A percentile compares a stretch with the other conserved stretches of the same genome.
Evolutionary conservation across 2,113 vertebrate genomes (phyloP).

Genomic region (western clawed frog (Xenopus tropicalis)): UCB_Xtro_10.0 CM004449.2:52482501-52483000

Average conservation of each 20-base stretch:
- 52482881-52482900: neutral
- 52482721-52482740: neutral
- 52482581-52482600: too few species aligned
- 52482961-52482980: neutral
- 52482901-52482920: neutral
- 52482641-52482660: too few species aligned
- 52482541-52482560: too few species aligned
- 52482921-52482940: conserved; percentile 1
- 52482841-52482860: neutral
- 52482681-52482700: too few species aligned
- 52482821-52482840: neutral
- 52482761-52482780: neutral
- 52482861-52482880: neutral
- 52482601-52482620: too few species aligned
- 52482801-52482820: neutral
- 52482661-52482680: too few species aligned
- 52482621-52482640: too few species aligned
- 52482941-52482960: neutral
- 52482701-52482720: too few species aligned
- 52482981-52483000: neutral
- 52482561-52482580: too few species aligned
- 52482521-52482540: too few species aligned
- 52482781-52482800: neutral
- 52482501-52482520: too few species aligned
- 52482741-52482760: neutral